Evolutionary conservation across 2,797 vertebrate genomes (phyloP).

Genomic region (Arrhamphus sclerolepis): DNA sequence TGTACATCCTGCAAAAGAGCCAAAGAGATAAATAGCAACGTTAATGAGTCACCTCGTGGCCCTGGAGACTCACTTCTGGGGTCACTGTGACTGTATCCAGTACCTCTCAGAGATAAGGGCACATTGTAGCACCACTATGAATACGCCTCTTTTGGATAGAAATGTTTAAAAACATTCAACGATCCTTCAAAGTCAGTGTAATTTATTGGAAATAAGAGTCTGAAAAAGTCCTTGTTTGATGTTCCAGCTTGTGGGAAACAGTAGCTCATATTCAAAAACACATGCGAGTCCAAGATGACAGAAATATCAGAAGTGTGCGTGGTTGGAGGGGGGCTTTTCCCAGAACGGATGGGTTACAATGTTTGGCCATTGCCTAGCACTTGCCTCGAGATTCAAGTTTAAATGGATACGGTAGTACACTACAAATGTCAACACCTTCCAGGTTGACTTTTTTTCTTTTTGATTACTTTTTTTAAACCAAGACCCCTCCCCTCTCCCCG

Average conservation of each 20-base stretch:
- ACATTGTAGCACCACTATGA: conserved; percentile 66
- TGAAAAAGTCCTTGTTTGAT: conserved; percentile 24
- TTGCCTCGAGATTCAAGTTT: conserved; percentile 84
- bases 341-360: conserved; percentile 40
- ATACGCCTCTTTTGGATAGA: conserved; percentile 50
- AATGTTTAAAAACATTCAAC: conserved; percentile 55
- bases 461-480: conserved; percentile 75
- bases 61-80: conserved; percentile 49
- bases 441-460: conserved; percentile 84
- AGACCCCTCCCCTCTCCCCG: conserved; percentile 77
- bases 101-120: conserved; percentile 70
- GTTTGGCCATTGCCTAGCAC: conserved; percentile 81
- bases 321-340: conserved; percentile 54
- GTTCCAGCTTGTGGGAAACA: conserved; percentile 32
- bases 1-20: conserved; percentile 21
- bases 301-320: conserved; percentile 42
- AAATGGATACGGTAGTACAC: conserved; percentile 82
- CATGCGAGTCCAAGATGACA: conserved; percentile 47
- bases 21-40: conserved; percentile 20
- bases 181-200: conserved; percentile 52
- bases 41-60: conserved; percentile 45
- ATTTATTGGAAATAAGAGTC: conserved; percentile 45
- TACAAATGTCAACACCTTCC: conserved; percentile 89
- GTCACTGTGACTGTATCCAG: conserved; percentile 61
- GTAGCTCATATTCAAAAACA: conserved; percentile 36